These are phyloP conservation scores for Cotesia typhae DNA, from an alignment of 1,140 invertebrate species.

Conservation along the genomic window DNA sequence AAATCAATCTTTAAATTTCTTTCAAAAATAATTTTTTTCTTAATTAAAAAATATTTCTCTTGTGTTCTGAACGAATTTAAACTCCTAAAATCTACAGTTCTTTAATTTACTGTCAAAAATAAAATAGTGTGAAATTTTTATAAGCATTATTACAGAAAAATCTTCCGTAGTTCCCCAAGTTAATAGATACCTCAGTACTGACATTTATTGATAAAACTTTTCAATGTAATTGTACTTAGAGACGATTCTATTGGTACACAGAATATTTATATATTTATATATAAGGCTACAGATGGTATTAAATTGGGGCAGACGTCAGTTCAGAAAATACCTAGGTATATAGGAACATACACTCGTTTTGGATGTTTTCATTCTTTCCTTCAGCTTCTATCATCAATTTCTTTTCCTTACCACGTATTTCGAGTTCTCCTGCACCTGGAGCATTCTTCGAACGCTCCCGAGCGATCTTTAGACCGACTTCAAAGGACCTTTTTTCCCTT, in stretches of 20 bases:
- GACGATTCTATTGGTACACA: too few species aligned
- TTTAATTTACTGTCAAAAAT: too few species aligned
- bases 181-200: not conserved
- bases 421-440: constrained; percentile 35
- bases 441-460: constrained; percentile 32
- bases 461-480: constrained; percentile 35
- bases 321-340: constrained; percentile 35
- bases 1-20: too few species aligned
- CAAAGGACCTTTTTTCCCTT: constrained; percentile 37
- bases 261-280: constrained; percentile 4
- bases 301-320: constrained; percentile 32
- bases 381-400: constrained; percentile 19
- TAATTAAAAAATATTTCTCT: too few species aligned
- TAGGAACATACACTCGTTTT: constrained; percentile 32
- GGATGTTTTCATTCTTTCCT: constrained; percentile 28
- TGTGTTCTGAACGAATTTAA: too few species aligned
- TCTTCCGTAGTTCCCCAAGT: too few species aligned
- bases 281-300: constrained; percentile 30
- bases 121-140: too few species aligned
- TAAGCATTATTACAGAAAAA: too few species aligned
- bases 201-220: not conserved
- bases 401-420: constrained; percentile 26
- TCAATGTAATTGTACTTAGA: not conserved
- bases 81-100: too few species aligned
- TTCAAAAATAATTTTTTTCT: too few species aligned